Conservation (phyloP, 1,140 invertebrate genomes). For the Hestina assimilis region DNA sequence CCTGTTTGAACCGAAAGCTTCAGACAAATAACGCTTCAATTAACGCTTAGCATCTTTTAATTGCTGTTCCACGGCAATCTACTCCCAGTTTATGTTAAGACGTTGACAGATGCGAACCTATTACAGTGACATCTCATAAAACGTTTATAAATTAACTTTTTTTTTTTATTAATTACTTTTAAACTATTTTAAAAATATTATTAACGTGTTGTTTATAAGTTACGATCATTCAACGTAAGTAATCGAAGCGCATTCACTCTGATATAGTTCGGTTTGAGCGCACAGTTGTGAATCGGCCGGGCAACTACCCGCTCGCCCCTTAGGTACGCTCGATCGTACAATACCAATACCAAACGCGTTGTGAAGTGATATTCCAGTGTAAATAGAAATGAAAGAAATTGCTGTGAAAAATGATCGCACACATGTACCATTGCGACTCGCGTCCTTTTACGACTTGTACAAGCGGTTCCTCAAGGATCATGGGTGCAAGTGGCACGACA, state of each 20-base stretch:
- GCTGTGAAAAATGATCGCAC: conserved; percentile 50
- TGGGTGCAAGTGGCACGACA: conserved; percentile 72
- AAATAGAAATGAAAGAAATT: conserved; percentile 51
- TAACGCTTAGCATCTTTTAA: conserved; percentile 55
- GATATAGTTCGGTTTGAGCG: conserved; percentile 26
- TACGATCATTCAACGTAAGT: conserved; percentile 19
- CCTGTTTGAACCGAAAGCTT: conserved; percentile 73
- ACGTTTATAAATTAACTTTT: neutral
- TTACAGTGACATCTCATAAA: neutral
- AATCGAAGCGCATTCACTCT: conserved; percentile 25
- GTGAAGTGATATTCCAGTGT: conserved; percentile 39
- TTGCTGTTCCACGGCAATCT: conserved; percentile 46
- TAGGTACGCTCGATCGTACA: conserved; percentile 18
- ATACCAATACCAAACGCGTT: too few species aligned
- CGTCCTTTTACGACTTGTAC: conserved; percentile 67
- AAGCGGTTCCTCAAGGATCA: conserved; percentile 70
- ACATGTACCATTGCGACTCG: conserved; percentile 50
- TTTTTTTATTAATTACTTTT: neutral
- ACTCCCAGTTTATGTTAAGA: conserved; percentile 45
- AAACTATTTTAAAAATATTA: neutral
- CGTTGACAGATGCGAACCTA: conserved; percentile 32
- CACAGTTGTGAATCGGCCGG: conserved; percentile 57
- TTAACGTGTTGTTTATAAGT: conserved; percentile 10
- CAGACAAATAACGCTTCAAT: conserved; percentile 52
- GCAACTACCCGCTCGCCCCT: conserved; percentile 48